A percentile compares a stretch with the other conserved stretches of the same genome.
These are phyloP conservation scores for Peromyscus attwateri DNA, from an alignment of 2,797 vertebrate genomes.

Conservation along the genomic window DNA sequence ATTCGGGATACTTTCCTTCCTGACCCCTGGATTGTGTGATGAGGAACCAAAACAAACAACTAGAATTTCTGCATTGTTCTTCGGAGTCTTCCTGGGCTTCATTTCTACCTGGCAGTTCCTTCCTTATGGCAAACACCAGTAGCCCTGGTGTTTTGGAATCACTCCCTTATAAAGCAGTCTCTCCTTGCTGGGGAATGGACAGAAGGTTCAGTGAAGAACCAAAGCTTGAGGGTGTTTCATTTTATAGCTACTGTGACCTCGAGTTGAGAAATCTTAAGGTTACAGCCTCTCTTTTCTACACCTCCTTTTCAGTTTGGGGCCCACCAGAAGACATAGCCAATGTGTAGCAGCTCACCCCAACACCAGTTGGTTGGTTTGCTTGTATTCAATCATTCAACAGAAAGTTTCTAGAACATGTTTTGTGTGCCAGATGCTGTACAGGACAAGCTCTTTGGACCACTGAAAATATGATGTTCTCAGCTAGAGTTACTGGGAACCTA, in stretches of 20 bases:
- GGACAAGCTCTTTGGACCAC: neutral
- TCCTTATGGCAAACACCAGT: constrained; percentile 63
- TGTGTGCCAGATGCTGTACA: neutral
- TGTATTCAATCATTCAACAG: neutral
- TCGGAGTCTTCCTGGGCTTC: constrained; percentile 36
- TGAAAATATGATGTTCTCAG: neutral
- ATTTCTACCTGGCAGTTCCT: constrained; percentile 57
- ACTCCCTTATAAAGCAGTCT: constrained; percentile 71
- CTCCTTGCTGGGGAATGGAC: constrained; percentile 46
- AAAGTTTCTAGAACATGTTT: neutral
- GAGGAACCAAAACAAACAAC: constrained; percentile 70
- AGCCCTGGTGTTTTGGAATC: constrained; percentile 72
- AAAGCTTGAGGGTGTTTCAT: constrained; percentile 18
- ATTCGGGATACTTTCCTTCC: constrained; percentile 22
- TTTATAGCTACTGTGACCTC: neutral
- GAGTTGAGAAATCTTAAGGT: neutral
- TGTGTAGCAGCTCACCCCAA: neutral
- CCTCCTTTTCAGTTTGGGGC: constrained; percentile 23
- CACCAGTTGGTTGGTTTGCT: neutral
- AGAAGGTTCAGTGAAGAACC: constrained; percentile 58
- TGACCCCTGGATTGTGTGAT: constrained; percentile 54
- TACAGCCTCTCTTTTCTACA: neutral
- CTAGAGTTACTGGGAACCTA: neutral
- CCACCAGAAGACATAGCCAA: neutral
- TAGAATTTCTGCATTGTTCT: constrained; percentile 60